Base-by-base conservation (phyloP, 2,888 invertebrate genomes). In the Diogma glabrata region DNA sequence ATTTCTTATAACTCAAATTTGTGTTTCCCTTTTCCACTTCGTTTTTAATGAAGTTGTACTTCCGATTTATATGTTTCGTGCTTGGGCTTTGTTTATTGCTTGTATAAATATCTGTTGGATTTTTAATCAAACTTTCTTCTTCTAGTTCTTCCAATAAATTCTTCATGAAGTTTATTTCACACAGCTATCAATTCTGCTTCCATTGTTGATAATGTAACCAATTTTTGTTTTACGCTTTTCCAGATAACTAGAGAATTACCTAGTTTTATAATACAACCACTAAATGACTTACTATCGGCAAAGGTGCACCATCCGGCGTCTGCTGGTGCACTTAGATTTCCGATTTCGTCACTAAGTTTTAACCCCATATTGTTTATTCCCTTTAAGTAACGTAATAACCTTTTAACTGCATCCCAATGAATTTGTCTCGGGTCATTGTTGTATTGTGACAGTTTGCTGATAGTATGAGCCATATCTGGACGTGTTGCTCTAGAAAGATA, bases 181-280 rank as follows among this genome's bases (percentile, higher is more conserved):
- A 36, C 36, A 6, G 36, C 36, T 17, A 36, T 36, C 36, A 36
- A 36, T 36, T 36, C 14, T 3, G 36, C 36, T 36, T 36, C 36
- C 36, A 36, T 36, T 36, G 36, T 36, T 6, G 36, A 36, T 36
- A 36, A 36, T 14, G 36, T 36, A 14, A 36, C 36, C 9, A 36
- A 16, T 14, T 33, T 33, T 33, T 33, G 33, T 14, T 33, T 33
- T 33, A 12, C 33, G 33, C 33, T 33, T 4, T 33, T 33, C 33
- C 33, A 33, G 33, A n/a, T 33, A 33, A 33, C 33, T 14, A 8
- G 12, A n/a, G 33, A 33, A n/a, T 33, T 9, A 8, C 5, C 33
- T 33, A 33, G 33, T 33, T 33, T 33, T 33, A 33, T 33, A 33
- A 33, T 33, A n/a, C n/a, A n/a, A n/a, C n/a, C n/a, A 36, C 36